Percentiles rank a stretch among this genome's conserved stretches.
Evolutionary conservation across 2,113 vertebrate species (phyloP).

Genomic region (Solea solea): DNA sequence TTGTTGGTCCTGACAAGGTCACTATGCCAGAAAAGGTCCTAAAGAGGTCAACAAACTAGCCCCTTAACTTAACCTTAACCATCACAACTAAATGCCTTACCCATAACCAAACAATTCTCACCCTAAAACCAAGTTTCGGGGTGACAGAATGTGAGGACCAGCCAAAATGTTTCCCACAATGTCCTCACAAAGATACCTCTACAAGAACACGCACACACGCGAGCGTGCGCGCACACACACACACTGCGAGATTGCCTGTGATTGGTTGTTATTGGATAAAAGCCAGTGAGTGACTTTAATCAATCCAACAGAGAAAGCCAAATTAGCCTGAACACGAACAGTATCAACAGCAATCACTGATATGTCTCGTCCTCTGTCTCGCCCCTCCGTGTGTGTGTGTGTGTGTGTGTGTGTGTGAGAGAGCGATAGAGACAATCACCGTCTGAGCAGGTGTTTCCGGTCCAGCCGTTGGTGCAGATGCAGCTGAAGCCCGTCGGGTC

Average conservation of each 20-base stretch:
- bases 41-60: too few species aligned
- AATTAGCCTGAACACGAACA: slow-evolving; percentile 58
- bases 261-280: slow-evolving; percentile 61
- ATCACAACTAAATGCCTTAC: too few species aligned
- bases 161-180: too few species aligned
- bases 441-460: slow-evolving; percentile 77
- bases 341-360: slow-evolving; percentile 52
- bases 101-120: too few species aligned
- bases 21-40: too few species aligned
- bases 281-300: slow-evolving; percentile 58
- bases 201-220: slow-evolving; percentile 19
- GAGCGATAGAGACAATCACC: slow-evolving; percentile 64
- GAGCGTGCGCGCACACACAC: slow-evolving; percentile 14
- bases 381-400: not conserved
- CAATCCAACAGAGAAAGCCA: slow-evolving; percentile 53
- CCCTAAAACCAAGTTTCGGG: too few species aligned
- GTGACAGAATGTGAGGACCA: too few species aligned
- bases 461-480: slow-evolving; percentile 79
- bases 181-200: too few species aligned
- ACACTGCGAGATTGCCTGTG: slow-evolving; percentile 37
- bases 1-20: too few species aligned
- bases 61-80: too few species aligned
- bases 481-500: slow-evolving; percentile 79
- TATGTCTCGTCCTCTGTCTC: not conserved
- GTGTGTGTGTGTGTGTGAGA: not conserved